These are phyloP conservation scores for Hydriomena furcata DNA, from an alignment of 2,888 invertebrate species.

Conservation along the genomic window DNA sequence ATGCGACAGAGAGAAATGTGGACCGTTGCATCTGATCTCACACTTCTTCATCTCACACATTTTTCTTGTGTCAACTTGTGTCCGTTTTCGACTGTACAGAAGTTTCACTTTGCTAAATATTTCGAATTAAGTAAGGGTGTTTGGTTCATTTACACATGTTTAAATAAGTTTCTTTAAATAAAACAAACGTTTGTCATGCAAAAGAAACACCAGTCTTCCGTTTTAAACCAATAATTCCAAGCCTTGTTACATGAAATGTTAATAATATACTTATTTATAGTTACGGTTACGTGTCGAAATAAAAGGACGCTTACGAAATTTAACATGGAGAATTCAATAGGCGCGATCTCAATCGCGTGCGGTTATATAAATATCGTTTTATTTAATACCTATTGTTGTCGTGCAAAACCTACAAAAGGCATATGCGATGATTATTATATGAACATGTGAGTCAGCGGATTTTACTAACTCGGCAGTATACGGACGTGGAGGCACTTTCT, in stretches of 20 bases:
- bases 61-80: constrained; percentile 26
- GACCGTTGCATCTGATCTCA: constrained; percentile 23
- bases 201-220: not conserved
- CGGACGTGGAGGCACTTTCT: constrained; percentile 80
- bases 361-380: constrained; percentile 12
- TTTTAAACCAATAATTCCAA: not conserved
- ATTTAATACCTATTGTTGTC: constrained; percentile 13
- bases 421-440: constrained; percentile 40
- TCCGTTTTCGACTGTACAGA: constrained; percentile 30
- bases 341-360: constrained; percentile 13
- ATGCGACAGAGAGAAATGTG: constrained; percentile 24
- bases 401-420: constrained; percentile 15
- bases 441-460: constrained; percentile 71
- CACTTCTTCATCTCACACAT: constrained; percentile 15
- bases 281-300: constrained; percentile 10
- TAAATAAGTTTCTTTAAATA: too few species aligned
- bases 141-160: constrained; percentile 1
- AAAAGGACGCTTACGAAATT: constrained; percentile 19
- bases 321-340: constrained; percentile 1
- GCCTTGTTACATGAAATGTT: not conserved
- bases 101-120: constrained; percentile 42
- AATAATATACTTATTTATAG: not conserved
- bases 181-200: not conserved
- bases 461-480: constrained; percentile 62
- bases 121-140: constrained; percentile 32